Base-by-base conservation (phyloP, 2,113 vertebrate species). In the Clupea harengus region DNA sequence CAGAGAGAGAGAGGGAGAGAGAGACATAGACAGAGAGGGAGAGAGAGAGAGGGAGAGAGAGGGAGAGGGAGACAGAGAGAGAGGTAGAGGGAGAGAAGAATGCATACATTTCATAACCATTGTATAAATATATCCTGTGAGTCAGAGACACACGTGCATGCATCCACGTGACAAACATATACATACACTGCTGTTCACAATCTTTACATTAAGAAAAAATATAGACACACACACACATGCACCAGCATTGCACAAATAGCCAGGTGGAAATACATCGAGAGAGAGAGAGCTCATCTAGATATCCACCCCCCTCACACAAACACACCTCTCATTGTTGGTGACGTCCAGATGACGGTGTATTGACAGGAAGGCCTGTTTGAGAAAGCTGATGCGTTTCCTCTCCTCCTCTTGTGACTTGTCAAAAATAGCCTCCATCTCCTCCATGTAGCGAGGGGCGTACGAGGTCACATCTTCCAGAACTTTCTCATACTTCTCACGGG, bases 341-440 rank as follows among this genome's bases (percentile, higher is more conserved):
- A 96, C 50, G 67, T 97, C 96, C 0, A 97, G 93, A 86, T 96
- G 96, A 75, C 93, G 94, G 91, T 97, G 95, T 85, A 97, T 94
- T 84, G 96, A 95, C 18, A 95, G 92, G 88, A 97, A 95, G 50
- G 92, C 92, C 88, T 96, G 93, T 87, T 96, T 96, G 82, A 97
- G 91, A 60, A 97, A 97, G 88, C 90, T 92, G 83, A 96, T 96
- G 87, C 96, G 95, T 87, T 94, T 96, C 88, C 94, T 94, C 89
- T 97, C 96, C 88, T 95, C 93, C 88, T 95, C 95, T 85, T 97
- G 96, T 4, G 95, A 95, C 90, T 96, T 92, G 45, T 97, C 96
- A 88, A 97, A 97, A 32, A 97, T 95, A 47, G 94, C 92, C 39
- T 97, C 96, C 96, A 97, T 97, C 85, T 97, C 96, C 89, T 97